phyloP scores from a whole-genome alignment of 2,797 vertebrate genomes.

The Microtus californicus region DNA sequence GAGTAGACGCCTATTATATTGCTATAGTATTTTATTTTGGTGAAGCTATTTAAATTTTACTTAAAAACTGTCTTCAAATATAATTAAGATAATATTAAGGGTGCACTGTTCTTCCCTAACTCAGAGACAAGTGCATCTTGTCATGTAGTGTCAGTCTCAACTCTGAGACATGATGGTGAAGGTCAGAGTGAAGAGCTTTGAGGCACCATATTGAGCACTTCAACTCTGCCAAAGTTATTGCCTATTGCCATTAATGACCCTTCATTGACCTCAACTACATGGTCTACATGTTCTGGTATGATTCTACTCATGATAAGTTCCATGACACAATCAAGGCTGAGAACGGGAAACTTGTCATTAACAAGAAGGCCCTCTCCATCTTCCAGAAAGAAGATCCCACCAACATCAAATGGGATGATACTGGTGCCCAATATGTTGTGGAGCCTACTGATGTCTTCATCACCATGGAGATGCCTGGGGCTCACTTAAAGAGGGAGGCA shows the following conservation, averaged over 20 bases:
- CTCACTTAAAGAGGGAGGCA: neutral
- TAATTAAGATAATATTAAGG: neutral
- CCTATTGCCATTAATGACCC: neutral
- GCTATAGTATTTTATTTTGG: neutral
- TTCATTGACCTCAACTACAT: neutral
- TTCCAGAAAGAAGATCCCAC: neutral
- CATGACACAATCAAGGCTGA: neutral
- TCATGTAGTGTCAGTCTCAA: neutral
- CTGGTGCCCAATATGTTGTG: neutral
- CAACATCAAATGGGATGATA: neutral
- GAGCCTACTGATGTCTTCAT: neutral
- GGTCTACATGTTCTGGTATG: neutral
- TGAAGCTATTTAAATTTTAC: conserved; percentile 26
- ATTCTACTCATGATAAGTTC: neutral
- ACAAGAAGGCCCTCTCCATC: neutral
- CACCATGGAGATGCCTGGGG: neutral
- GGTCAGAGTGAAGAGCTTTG: neutral
- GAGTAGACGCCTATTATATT: conserved; percentile 2
- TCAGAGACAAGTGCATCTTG: neutral
- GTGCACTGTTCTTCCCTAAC: too few species aligned
- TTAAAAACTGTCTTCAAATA: conserved; percentile 34
- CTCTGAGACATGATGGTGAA: neutral
- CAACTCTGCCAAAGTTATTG: neutral
- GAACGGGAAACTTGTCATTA: neutral
- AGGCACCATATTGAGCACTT: neutral